Evolutionary conservation across 2,888 invertebrate species (phyloP).

Genomic region (Epinotia brunnichana): DNA sequence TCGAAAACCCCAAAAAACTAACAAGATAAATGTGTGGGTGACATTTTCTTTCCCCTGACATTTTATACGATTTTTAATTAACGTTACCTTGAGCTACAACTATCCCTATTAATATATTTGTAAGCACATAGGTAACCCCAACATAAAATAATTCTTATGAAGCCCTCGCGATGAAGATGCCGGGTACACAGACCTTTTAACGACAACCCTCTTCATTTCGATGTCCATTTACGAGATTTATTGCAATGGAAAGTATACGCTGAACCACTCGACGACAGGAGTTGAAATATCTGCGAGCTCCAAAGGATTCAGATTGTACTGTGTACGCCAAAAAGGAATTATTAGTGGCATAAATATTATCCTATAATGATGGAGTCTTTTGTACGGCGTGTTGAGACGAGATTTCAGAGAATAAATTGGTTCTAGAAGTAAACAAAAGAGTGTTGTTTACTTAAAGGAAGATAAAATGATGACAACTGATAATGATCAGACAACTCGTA

Average conservation of each 20-base stretch:
- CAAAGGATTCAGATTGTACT: conserved; percentile 43
- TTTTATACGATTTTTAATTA: neutral
- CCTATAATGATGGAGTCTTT: conserved; percentile 11
- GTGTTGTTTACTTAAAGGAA: neutral
- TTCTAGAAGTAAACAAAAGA: neutral
- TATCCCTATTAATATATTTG: neutral
- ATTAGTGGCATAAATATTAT: conserved; percentile 35
- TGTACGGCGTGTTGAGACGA: conserved; percentile 6
- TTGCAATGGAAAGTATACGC: conserved; percentile 53
- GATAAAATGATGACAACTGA: too few species aligned
- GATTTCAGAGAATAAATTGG: neutral
- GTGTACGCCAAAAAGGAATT: conserved; percentile 35
- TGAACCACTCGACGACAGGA: conserved; percentile 60
- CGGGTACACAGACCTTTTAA: conserved; percentile 53
- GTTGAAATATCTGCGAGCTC: conserved; percentile 57
- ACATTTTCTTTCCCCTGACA: neutral
- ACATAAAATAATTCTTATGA: conserved; percentile 35
- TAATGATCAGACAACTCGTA: too few species aligned
- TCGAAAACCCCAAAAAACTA: neutral
- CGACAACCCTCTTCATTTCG: conserved; percentile 68
- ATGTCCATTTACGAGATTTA: conserved; percentile 71
- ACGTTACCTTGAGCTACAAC: neutral
- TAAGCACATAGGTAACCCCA: neutral
- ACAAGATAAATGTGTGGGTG: neutral
- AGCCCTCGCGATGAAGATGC: conserved; percentile 52